Evolutionary conservation across 2,888 invertebrate species (phyloP).

Genomic region (Actias luna): DNA sequence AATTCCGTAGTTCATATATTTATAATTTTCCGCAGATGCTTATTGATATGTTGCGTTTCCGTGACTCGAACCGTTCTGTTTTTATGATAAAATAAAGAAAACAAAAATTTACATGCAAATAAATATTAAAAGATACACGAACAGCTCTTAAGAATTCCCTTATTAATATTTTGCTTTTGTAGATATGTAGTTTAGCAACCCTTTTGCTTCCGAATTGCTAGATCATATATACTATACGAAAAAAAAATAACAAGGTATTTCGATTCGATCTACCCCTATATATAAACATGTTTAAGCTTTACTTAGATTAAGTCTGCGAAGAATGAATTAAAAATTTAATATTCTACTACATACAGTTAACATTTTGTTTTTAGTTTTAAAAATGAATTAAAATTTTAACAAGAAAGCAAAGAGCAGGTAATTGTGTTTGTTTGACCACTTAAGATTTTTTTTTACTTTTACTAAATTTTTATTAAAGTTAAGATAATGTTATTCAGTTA

Average conservation of each 20-base stretch:
- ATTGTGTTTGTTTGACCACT: no score
- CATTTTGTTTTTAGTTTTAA: background rate
- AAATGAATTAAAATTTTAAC: no score
- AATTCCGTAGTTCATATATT: no score
- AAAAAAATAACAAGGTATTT: background rate
- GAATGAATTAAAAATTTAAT: background rate
- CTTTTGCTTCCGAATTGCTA: constrained; percentile 3
- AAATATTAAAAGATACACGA: background rate
- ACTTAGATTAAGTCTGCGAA: background rate
- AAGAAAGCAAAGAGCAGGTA: no score
- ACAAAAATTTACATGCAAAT: background rate
- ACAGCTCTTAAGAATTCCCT: constrained; percentile 5
- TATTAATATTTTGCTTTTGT: background rate
- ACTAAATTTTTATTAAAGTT: no score
- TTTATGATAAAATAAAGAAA: no score
- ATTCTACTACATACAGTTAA: background rate
- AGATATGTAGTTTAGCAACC: constrained; percentile 2
- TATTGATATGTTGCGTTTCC: no score
- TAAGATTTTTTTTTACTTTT: no score
- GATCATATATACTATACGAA: background rate
- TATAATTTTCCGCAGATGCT: no score
- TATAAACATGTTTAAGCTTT: background rate
- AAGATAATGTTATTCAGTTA: no score
- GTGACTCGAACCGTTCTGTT: no score
- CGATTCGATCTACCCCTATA: background rate